Conservation (phyloP, 2,113 vertebrate species). For the Meleagris gallopavo region DNA sequence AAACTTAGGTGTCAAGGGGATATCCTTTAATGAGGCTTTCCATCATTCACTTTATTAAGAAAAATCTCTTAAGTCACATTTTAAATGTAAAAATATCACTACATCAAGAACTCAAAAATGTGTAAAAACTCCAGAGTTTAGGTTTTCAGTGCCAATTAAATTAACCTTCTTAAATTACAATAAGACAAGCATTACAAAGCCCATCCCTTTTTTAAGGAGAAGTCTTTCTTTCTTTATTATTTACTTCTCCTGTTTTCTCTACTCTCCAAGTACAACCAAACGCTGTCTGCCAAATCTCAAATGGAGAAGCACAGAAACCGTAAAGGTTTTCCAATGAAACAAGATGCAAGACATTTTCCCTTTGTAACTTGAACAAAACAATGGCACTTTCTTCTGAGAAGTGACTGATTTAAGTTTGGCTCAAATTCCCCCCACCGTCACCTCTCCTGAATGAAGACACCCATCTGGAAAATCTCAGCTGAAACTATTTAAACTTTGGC, state of each 20-base stretch:
- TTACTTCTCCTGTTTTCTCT: not conserved
- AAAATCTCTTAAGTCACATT: not conserved
- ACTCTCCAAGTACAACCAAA: not conserved
- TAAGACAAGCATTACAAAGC: not conserved
- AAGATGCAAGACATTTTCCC: not conserved
- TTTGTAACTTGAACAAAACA: not conserved
- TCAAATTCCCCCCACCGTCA: not conserved
- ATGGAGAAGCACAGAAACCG: not conserved
- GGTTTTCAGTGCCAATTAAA: not conserved
- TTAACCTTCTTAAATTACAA: no score
- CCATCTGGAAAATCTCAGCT: conserved; percentile 54
- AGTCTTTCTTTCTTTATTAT: not conserved
- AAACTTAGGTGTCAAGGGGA: not conserved
- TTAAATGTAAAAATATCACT: not conserved
- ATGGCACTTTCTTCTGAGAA: not conserved
- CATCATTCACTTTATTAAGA: not conserved
- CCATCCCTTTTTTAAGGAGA: not conserved
- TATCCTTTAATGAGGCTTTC: not conserved
- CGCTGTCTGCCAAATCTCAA: not conserved
- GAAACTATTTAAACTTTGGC: conserved; percentile 37
- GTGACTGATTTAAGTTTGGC: not conserved
- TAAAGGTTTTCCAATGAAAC: not conserved
- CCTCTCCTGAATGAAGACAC: conserved; percentile 1
- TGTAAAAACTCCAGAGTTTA: not conserved
- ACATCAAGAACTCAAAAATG: not conserved